phyloP scores from a whole-genome alignment of 2,888 invertebrate genomes.

The Romanomermis culicivorax region DNA sequence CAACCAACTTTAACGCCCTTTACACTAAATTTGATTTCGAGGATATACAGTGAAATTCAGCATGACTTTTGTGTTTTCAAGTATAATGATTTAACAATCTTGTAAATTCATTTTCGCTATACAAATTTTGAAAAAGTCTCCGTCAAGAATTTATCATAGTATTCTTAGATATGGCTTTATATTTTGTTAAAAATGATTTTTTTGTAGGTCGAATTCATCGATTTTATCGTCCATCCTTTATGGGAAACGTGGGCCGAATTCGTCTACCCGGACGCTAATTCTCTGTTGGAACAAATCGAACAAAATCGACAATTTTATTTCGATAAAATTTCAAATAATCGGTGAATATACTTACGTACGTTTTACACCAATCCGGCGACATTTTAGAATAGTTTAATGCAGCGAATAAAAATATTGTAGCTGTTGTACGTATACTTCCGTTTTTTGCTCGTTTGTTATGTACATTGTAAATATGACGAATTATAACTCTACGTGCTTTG shows the following conservation, averaged over 20 bases:
- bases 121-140: no score
- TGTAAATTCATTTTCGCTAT: no score
- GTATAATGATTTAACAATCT: no score
- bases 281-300: conserved; percentile 86
- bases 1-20: no score
- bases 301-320: conserved; percentile 87
- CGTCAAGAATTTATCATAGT: no score
- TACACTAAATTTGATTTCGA: no score
- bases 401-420: neutral
- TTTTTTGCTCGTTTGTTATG: no score
- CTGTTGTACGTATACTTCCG: neutral
- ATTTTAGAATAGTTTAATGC: neutral
- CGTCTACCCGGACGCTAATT: conserved; percentile 94
- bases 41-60: no score
- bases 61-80: no score
- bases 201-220: conserved; percentile 76
- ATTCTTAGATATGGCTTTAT: no score
- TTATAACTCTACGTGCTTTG: no score
- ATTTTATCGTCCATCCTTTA: conserved; percentile 95
- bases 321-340: neutral
- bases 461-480: no score
- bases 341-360: neutral
- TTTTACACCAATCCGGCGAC: neutral
- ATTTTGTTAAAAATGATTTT: neutral
- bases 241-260: conserved; percentile 99